These are phyloP conservation scores for Keiferia lycopersicella DNA, from an alignment of 2,888 invertebrate genomes.

Conservation along the genomic window DNA sequence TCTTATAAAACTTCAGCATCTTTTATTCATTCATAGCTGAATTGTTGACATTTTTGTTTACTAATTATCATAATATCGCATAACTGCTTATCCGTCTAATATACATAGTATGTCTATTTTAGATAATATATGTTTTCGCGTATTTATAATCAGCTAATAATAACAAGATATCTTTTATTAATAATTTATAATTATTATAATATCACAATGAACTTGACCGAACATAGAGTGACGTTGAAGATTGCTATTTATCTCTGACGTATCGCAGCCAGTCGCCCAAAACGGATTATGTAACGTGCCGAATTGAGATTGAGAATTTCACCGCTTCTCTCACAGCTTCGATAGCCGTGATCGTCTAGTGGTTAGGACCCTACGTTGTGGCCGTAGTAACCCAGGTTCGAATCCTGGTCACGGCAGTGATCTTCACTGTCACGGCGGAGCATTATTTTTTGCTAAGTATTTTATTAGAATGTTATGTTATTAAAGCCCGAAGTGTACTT, in stretches of 20 bases:
- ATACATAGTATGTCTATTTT: not conserved
- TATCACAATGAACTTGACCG: constrained; percentile 15
- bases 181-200: too few species aligned
- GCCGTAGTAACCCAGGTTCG: constrained; percentile 85
- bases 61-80: not conserved
- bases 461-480: not conserved
- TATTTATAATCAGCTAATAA: not conserved
- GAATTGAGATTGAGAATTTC: constrained; percentile 21
- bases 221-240: not conserved
- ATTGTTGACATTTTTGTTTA: too few species aligned
- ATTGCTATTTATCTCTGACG: constrained; percentile 15
- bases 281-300: constrained; percentile 8
- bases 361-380: constrained; percentile 87
- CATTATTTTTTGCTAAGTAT: constrained; percentile 27
- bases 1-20: not conserved
- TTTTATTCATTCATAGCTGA: not conserved
- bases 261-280: not conserved
- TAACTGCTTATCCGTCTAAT: not conserved
- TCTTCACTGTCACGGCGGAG: constrained; percentile 39
- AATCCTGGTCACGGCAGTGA: constrained; percentile 86
- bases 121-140: not conserved
- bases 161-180: not conserved
- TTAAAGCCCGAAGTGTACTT: too few species aligned
- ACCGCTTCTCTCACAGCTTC: constrained; percentile 43
- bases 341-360: constrained; percentile 86